phyloP scores from a whole-genome alignment of 2,113 vertebrate genomes.

The Porphyrio hochstetteri region DNA sequence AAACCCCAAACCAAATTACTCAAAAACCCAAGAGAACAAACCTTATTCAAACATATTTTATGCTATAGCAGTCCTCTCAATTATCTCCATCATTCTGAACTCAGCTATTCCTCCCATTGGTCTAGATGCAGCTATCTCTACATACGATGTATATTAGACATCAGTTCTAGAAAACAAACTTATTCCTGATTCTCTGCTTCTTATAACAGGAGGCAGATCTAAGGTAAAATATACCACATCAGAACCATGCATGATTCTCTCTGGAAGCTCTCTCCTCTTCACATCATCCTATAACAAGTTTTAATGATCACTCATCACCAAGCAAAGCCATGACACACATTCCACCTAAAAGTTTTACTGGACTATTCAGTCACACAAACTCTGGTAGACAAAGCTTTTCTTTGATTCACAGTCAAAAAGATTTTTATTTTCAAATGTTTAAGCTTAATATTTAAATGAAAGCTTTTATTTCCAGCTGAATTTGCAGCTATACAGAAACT shows the following conservation, averaged over 20 bases:
- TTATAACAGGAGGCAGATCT: neutral
- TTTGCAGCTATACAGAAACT: neutral
- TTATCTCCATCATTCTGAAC: neutral
- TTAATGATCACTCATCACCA: neutral
- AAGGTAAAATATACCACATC: neutral
- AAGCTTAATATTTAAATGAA: neutral
- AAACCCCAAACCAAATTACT: neutral
- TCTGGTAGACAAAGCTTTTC: neutral
- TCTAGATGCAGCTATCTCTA: neutral
- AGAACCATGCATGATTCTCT: neutral
- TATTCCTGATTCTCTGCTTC: neutral
- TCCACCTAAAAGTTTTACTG: neutral
- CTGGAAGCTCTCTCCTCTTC: neutral
- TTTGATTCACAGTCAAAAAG: neutral
- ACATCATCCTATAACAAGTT: neutral
- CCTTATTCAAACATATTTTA: neutral
- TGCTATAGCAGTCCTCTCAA: neutral
- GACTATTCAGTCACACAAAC: neutral
- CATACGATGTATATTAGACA: fast-evolving
- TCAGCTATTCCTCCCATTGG: neutral
- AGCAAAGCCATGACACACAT: neutral
- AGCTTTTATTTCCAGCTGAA: neutral
- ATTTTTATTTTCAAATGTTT: neutral
- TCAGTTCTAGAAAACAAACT: neutral
- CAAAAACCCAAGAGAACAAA: neutral